Percentiles rank a stretch among this genome's conserved stretches.
phyloP scores from a whole-genome alignment of 1,140 invertebrate species.

The Meloidogyne chitwoodi region DNA sequence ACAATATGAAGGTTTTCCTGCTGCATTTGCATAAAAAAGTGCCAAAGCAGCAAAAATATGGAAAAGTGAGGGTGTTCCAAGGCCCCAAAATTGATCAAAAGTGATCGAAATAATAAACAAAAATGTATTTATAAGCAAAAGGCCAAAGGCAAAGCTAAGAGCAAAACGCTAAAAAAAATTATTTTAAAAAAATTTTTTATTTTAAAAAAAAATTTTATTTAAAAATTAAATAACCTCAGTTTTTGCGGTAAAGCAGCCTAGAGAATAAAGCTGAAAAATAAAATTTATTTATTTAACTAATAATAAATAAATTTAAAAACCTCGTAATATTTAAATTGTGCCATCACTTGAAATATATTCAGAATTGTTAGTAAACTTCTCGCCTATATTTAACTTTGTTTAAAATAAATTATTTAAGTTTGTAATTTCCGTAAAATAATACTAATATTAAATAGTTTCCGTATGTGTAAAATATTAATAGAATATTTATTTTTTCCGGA shows the following conservation, averaged over 20 bases:
- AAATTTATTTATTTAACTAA: not conserved
- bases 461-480: not conserved
- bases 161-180: not conserved
- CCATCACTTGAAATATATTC: not conserved
- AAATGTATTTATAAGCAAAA: slow-evolving; percentile 5
- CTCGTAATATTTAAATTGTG: not conserved
- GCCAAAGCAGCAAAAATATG: not conserved
- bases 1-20: slow-evolving; percentile 1
- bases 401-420: not conserved
- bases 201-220: not conserved
- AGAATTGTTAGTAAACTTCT: not conserved
- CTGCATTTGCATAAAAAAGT: not conserved
- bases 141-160: not conserved
- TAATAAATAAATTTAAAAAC: not conserved
- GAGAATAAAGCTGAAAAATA: not conserved
- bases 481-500: not conserved
- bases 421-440: not conserved
- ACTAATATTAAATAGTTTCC: not conserved
- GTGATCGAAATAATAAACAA: slow-evolving; percentile 8
- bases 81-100: slow-evolving; percentile 8
- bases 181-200: not conserved
- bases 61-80: slow-evolving; percentile 3
- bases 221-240: not conserved
- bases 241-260: slow-evolving; percentile 1
- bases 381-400: too few species aligned